Conservation (phyloP, 92 coral and sea anemone genomes). For the Epizoanthus rinbou region DNA sequence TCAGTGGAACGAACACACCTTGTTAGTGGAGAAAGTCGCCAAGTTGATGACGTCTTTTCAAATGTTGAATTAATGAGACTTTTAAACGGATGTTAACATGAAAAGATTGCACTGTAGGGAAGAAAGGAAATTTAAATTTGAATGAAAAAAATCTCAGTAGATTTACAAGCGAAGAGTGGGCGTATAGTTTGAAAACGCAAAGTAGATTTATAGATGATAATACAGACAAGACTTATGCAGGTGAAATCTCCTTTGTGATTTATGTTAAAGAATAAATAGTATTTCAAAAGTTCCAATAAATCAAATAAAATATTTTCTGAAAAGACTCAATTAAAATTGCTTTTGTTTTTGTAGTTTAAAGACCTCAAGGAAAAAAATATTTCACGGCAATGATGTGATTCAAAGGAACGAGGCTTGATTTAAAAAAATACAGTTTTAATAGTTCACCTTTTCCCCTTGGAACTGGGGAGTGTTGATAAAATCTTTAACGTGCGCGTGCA, state of each 20-base stretch:
- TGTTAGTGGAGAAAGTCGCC: neutral
- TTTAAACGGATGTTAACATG: conserved; percentile 34
- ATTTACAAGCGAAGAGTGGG: neutral
- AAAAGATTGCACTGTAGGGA: conserved; percentile 27
- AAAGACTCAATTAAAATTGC: no score
- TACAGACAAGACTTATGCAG: neutral
- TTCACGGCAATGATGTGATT: no score
- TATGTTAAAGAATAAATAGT: neutral
- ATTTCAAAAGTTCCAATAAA: neutral
- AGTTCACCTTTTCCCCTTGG: neutral
- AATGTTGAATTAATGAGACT: conserved; percentile 34
- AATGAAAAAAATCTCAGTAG: conserved; percentile 38
- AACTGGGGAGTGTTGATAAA: neutral
- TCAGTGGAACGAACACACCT: conserved; percentile 4
- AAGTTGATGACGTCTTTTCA: conserved; percentile 32
- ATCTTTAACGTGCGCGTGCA: neutral
- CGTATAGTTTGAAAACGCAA: conserved; percentile 9
- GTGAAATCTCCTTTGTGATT: neutral
- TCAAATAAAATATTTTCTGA: neutral
- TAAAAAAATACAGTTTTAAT: neutral
- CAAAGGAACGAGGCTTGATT: no score
- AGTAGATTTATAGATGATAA: neutral
- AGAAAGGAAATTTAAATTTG: conserved; percentile 41
- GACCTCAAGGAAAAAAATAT: no score
- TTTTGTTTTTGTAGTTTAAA: no score